Evolutionary conservation across 2,888 invertebrate genomes (phyloP), one percentile per base, ranked within the genome.

Genomic region (Hypselothyrea guttata): DNA sequence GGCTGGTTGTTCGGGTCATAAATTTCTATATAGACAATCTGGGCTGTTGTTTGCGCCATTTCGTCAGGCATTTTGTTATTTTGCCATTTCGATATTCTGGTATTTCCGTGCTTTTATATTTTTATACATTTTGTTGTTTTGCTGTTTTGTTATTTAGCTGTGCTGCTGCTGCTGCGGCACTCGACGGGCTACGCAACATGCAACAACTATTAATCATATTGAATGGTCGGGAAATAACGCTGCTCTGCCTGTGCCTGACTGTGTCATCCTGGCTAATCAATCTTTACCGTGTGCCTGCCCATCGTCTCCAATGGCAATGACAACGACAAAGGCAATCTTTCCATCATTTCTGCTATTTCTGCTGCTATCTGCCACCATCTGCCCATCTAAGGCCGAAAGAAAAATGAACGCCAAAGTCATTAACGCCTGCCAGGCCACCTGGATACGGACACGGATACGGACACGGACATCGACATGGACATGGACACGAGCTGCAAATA

Each of bases 401-500:
- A 79, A 76, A 79, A 83, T 78, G 83, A 62, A 62, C 71, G 81
- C 63, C 76, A 73, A 86, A 82, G 86, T 82, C 86, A 86, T 84
- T 84, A 84, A 79, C 77, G 75, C 75, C 71, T 86, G 67, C 63
- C 63, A 81, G 65, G 71, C 65, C 84, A 79, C 77, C 78, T 74
- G 76, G 53, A 71, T 55, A 44, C 54, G 62, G 53, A 57, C 46
- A 55, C 46, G 62, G 56, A 41, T 55, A 34, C 33, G 44, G 13
- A 28, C 28, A 35, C 7, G 38, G 38, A 16, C 18, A 15, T 37
- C 15, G 35, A 37, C 16, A 15, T 0, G 15, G 16, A 8, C 5
- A 37, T 15, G 35, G 35, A 35, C 13, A 41, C 7, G 42, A 16
- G 22, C 33, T 15, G 12, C 27, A 27, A 15, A 31, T 34, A 48